phyloP scores from a whole-genome alignment of 2,113 vertebrate species.

The Corythaixoides concolor region DNA sequence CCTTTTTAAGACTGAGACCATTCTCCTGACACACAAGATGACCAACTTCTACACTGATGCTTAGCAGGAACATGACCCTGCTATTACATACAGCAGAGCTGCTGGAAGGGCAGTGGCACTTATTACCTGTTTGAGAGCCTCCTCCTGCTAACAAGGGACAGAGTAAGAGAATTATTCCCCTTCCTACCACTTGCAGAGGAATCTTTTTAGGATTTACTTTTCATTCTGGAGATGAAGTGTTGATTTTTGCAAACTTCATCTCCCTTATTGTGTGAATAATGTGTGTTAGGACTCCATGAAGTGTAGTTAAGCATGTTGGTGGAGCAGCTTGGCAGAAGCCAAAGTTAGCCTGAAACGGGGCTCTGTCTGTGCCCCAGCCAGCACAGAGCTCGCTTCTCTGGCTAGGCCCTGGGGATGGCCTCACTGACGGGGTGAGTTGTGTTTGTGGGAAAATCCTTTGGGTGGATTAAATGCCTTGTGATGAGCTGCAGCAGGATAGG shows the following conservation, averaged over 20 bases:
- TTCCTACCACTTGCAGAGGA: neutral
- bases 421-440: neutral
- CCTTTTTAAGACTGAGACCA: neutral
- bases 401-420: no score
- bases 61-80: neutral
- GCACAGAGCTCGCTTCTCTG: neutral
- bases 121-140: neutral
- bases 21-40: neutral
- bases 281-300: no score
- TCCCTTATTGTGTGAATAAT: neutral
- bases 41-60: neutral
- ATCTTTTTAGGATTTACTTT: neutral
- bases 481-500: neutral
- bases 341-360: neutral
- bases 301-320: neutral
- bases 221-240: neutral
- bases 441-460: neutral
- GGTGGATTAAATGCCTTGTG: neutral
- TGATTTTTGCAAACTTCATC: neutral
- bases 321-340: neutral
- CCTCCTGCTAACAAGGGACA: neutral
- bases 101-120: neutral
- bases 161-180: neutral
- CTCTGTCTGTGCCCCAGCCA: neutral
- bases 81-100: neutral